Evolutionary conservation across 2,888 invertebrate species (phyloP).

Genomic region (Gandaritis pyraliata): DNA sequence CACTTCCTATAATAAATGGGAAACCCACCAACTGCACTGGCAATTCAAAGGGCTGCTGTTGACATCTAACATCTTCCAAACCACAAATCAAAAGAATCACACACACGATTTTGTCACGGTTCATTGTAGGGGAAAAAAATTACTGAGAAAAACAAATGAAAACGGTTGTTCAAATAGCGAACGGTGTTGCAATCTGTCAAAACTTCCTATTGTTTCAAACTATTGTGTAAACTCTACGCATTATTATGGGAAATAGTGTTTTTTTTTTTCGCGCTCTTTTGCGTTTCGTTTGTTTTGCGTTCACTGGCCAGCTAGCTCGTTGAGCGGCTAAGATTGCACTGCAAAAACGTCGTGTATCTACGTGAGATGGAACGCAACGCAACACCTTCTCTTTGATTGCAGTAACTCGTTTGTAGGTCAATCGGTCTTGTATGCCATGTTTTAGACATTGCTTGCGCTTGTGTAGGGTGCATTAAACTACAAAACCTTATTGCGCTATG

Average conservation of each 20-base stretch:
- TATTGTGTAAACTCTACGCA: conserved; percentile 26
- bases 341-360: conserved; percentile 51
- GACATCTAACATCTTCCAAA: conserved; percentile 42
- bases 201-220: conserved; percentile 27
- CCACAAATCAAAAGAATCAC: conserved; percentile 36
- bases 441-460: conserved; percentile 20
- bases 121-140: conserved; percentile 32
- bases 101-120: conserved; percentile 27
- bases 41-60: conserved; percentile 87
- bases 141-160: conserved; percentile 14
- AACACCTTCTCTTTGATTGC: conserved; percentile 52
- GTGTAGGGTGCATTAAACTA: conserved; percentile 19
- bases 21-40: conserved; percentile 94
- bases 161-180: conserved; percentile 19
- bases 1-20: conserved; percentile 91
- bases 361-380: conserved; percentile 59
- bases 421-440: conserved; percentile 41
- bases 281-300: conserved; percentile 19
- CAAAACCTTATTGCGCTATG: not conserved
- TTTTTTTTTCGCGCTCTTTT: conserved; percentile 19
- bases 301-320: conserved; percentile 46
- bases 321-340: conserved; percentile 54
- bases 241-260: conserved; percentile 18
- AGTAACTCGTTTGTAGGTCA: conserved; percentile 53
- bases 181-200: conserved; percentile 22